Evolutionary conservation across 2,113 vertebrate genomes (phyloP), one percentile per base, ranked within the genome.

Genomic region (Burhinus oedicnemus): DNA sequence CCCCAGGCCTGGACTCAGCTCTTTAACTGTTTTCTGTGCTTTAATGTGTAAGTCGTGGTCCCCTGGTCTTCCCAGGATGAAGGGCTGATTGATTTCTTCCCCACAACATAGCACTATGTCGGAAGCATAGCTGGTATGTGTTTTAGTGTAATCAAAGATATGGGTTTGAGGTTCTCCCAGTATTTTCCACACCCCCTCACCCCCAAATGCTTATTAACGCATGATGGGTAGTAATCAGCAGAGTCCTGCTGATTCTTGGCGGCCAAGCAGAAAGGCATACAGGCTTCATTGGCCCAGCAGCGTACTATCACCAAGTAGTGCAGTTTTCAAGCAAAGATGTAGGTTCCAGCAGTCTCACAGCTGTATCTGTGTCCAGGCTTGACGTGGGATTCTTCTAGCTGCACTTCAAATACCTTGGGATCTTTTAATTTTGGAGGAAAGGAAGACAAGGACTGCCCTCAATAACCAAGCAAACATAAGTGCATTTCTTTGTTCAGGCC

Each of bases 271-370:
- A 52, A 72, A 70, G 17, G 26, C 0, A 1, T 12, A 51, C 22
- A 11, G 8, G 4, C 20, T 68, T 61, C 69, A 13, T 8, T 20
- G 21, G 40, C 21, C 34, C 27, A 62, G 55, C 38, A 81, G 58
- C 0, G 0, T 34, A 15, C 8, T 17, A 20, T 11, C 29, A 55
- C 7, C 44, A 83, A 36, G 69, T 16, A 44, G 26, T 2, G 25
- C 19, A 21, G 6, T 78, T 87, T 89, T 62, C 36, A 81, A 36
- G 36, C 4, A 58, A 91, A 81, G 4, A 4, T 45, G 13, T 8
- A 61, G 40, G 16, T 34, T 54, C 4, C 12, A 54, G 14, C 14
- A 58, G 19, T 12, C 26, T 70, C 54, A 74, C 27, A 61, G 72
- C 30, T 44, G 11, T 44, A 22, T 51, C 58, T 44, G 12, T 17